Evolutionary conservation across 2,797 vertebrate genomes (phyloP).

Genomic region (Gastrophryne carolinensis): DNA sequence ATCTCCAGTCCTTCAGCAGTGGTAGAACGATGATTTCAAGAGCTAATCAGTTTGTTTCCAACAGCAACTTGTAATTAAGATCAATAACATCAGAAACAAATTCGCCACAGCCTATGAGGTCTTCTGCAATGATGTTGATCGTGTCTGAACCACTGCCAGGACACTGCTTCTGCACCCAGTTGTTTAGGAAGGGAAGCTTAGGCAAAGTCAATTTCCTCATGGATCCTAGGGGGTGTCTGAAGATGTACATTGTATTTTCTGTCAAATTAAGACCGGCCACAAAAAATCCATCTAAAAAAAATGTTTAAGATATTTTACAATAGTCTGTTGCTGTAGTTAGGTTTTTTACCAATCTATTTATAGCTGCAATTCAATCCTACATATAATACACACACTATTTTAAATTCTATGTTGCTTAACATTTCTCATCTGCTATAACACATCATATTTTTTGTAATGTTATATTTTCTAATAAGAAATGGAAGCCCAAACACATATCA

Average conservation of each 20-base stretch:
- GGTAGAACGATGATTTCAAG: background rate
- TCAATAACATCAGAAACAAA: constrained; percentile 77
- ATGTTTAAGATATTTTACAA: too few relatives aligned
- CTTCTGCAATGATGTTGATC: constrained; percentile 87
- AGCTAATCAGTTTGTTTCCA: background rate
- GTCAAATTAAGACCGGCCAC: constrained; percentile 88
- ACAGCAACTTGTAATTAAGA: constrained; percentile 77
- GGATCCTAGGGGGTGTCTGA: constrained; percentile 69
- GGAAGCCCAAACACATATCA: too few relatives aligned
- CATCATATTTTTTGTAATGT: too few relatives aligned
- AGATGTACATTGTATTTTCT: constrained; percentile 70
- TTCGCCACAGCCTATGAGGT: constrained; percentile 77
- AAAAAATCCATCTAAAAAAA: constrained; percentile 79
- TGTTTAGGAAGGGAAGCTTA: constrained; percentile 70
- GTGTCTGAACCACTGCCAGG: constrained; percentile 69
- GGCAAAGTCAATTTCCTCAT: constrained; percentile 73
- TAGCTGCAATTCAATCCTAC: too few relatives aligned
- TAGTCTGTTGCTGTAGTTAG: too few relatives aligned
- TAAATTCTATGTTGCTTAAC: too few relatives aligned
- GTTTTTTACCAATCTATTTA: too few relatives aligned
- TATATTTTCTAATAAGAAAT: too few relatives aligned
- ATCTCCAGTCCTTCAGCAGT: background rate
- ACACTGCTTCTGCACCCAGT: constrained; percentile 79
- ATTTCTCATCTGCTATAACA: too few relatives aligned
- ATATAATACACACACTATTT: too few relatives aligned